Evolutionary conservation across 2,113 vertebrate species (phyloP).

Genomic region (Ceuthmochares aereus): DNA sequence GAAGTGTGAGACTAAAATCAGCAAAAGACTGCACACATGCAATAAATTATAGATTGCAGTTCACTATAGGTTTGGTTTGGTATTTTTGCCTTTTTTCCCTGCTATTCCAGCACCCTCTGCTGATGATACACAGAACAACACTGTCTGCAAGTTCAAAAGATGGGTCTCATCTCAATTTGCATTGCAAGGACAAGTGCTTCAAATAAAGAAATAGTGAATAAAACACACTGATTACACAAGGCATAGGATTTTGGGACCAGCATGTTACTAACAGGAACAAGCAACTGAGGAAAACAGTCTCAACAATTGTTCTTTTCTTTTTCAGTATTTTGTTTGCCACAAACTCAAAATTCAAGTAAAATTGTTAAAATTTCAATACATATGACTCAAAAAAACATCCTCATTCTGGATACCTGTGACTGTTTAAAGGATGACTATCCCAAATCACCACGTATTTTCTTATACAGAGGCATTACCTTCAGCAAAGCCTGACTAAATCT

Average conservation of each 20-base stretch:
- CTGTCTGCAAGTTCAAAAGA: background rate
- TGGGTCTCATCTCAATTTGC: rapidly evolving
- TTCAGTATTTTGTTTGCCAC: background rate
- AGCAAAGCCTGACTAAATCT: slow-evolving; percentile 96
- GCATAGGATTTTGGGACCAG: background rate
- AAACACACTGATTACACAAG: background rate
- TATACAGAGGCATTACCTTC: slow-evolving; percentile 80
- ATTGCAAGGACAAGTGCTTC: background rate
- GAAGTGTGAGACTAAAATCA: background rate
- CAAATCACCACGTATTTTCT: background rate
- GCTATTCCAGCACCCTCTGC: slow-evolving; percentile 41
- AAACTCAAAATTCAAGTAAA: background rate
- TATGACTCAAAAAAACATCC: background rate
- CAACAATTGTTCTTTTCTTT: background rate
- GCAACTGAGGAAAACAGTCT: background rate
- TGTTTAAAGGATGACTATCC: background rate
- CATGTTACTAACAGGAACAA: background rate
- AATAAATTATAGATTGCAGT: background rate
- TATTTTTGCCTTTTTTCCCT: background rate
- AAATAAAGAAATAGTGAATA: background rate
- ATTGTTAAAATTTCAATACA: background rate
- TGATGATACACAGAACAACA: background rate
- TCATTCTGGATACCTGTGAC: rapidly evolving
- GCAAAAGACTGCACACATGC: background rate
- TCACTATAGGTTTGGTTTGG: background rate